Evolutionary conservation across 2,797 vertebrate genomes (phyloP), one percentile per base, ranked within the genome.

Genomic region (Parotocinclus haroldoi): DNA sequence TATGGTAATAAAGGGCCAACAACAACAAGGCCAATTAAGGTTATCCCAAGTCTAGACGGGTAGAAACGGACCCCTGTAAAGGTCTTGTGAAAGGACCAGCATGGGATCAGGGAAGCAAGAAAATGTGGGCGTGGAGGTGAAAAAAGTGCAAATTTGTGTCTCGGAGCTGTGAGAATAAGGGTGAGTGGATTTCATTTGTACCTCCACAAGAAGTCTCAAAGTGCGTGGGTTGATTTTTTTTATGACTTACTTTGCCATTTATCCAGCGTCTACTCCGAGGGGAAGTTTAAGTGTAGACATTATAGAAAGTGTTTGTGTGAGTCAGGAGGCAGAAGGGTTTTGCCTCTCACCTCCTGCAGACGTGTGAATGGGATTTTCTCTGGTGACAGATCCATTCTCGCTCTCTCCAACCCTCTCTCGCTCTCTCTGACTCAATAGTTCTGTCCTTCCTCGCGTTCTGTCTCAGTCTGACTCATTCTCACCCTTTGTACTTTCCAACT

Each of bases 341-440:
- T 52, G 14, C 50, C 64, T 72, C 66, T 64, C 58, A 51, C 74
- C 72, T 69, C 72, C 63, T 60, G 63, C 66, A 61, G 72, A 79
- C n/a, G 71, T 76, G 77, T 60, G 71, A 79, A 79, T 79, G 63
- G 68, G 58, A 76, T 79, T 79, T 72, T 72, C 61, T 74, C 44
- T 69, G 18, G 66, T 74, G 68, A 71, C 68, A 66, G 68, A 68
- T 74, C 48, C 65, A 66, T 66, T 72, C 69, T 49, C 64, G 44
- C 18, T 50, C 10, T 16, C 42, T 42, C 16, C 36, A 39, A 27
- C 3, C 19, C 3, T 44, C 19, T 10, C 13, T 17, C 38, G 42
- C 40, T 27, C 53, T 19, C 27, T n/a, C 51, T 45, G 48, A 45
- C 37, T 19, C 55, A 40, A 9, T 45, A 11, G 19, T 11, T 62